Percentiles rank a stretch among this genome's conserved stretches.
phyloP scores from a whole-genome alignment of 2,113 vertebrate genomes.

The Thalassarche chlororhynchos region DNA sequence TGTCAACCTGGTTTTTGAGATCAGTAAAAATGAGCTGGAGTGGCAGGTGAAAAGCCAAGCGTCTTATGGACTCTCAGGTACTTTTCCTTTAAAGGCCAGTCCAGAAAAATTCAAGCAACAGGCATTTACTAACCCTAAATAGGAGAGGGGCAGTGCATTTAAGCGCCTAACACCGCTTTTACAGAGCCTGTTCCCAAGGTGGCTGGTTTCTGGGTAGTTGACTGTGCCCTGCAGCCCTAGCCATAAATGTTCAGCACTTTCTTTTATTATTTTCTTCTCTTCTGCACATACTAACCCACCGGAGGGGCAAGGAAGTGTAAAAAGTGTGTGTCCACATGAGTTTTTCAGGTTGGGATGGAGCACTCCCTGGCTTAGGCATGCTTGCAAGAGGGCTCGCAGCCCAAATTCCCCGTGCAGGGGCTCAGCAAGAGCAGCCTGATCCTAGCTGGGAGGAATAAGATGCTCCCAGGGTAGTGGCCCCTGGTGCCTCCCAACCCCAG shows the following conservation, averaged over 20 bases:
- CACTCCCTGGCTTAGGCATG: background rate
- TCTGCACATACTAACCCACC: background rate
- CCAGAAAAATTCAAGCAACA: background rate
- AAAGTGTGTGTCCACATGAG: fast-evolving
- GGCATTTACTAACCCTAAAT: background rate
- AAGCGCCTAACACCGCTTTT: background rate
- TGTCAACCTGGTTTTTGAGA: slow-evolving; percentile 70
- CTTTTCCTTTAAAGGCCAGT: background rate
- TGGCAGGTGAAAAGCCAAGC: slow-evolving; percentile 71
- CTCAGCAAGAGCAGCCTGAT: background rate
- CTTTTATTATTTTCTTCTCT: background rate
- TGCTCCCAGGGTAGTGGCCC: no score
- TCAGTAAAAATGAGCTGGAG: slow-evolving; percentile 69
- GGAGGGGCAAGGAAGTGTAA: background rate
- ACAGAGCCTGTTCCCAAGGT: background rate
- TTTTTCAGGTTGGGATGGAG: background rate
- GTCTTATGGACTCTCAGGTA: slow-evolving; percentile 79
- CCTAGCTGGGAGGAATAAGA: background rate
- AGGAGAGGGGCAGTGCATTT: background rate
- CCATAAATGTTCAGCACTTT: background rate
- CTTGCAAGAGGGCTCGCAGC: background rate
- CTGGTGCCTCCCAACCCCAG: background rate
- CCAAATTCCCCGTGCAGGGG: background rate
- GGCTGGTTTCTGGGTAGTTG: background rate
- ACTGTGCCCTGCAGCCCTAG: no score